Percentiles rank a stretch among this genome's conserved stretches.
Conservation (phyloP, 2,888 invertebrate genomes). For the Esperia sulphurella region DNA sequence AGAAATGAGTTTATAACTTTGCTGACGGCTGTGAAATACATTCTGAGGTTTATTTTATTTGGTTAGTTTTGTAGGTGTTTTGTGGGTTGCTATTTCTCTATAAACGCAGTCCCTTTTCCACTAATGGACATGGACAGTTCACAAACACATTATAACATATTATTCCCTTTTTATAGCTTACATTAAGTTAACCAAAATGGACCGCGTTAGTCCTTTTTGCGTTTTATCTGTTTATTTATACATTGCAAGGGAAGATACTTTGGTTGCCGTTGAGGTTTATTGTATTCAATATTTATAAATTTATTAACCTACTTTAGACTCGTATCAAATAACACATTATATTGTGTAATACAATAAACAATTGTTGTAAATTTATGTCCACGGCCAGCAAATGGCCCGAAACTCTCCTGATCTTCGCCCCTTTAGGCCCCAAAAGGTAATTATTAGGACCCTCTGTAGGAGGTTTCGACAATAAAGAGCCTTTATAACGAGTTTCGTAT, state of each 20-base stretch:
- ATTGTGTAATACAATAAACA: constrained; percentile 1
- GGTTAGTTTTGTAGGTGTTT: background rate
- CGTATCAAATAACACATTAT: background rate
- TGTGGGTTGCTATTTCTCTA: background rate
- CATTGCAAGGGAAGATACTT: no score
- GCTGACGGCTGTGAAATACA: constrained; percentile 32
- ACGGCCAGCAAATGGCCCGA: constrained; percentile 20
- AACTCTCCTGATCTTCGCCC: constrained; percentile 29
- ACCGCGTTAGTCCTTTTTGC: no score
- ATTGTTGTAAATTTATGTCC: constrained; percentile 6
- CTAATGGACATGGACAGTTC: no score
- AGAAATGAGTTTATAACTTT: constrained; percentile 47
- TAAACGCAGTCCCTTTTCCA: no score
- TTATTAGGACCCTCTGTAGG: constrained; percentile 14
- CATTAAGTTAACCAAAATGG: no score
- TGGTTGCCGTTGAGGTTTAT: no score
- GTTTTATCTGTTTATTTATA: no score
- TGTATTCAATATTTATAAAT: no score
- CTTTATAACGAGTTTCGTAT: constrained; percentile 3
- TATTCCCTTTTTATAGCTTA: no score
- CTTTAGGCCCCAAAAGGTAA: constrained; percentile 32
- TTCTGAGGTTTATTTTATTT: constrained; percentile 10
- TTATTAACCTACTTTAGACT: background rate
- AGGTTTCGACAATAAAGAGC: constrained; percentile 2
- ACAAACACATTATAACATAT: no score